Evolutionary conservation across 2,113 vertebrate species (phyloP).

Genomic region (Alethe diademata): DNA sequence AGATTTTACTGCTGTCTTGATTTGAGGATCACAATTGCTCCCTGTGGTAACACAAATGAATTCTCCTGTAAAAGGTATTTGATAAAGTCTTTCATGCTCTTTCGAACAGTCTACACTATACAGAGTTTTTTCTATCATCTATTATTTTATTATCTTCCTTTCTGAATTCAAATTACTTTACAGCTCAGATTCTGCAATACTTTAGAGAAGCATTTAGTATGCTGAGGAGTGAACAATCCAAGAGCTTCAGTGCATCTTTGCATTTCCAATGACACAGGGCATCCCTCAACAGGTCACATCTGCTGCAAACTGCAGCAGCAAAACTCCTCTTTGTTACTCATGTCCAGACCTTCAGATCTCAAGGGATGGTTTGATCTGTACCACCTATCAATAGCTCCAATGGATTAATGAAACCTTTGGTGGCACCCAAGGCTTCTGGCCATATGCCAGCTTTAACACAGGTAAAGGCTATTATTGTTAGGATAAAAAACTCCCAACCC

Average conservation of each 20-base stretch:
- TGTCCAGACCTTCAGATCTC: background rate
- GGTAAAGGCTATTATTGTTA: background rate
- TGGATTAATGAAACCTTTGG: background rate
- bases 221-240: background rate
- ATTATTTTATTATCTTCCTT: slow-evolving; percentile 63
- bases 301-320: background rate
- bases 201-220: slow-evolving; percentile 19
- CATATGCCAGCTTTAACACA: background rate
- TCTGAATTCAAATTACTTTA: slow-evolving; percentile 55
- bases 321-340: background rate
- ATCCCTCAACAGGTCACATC: slow-evolving; percentile 14
- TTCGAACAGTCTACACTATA: background rate
- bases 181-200: background rate
- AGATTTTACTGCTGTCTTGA: slow-evolving; percentile 19
- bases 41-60: slow-evolving; percentile 40
- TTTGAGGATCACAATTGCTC: slow-evolving; percentile 31
- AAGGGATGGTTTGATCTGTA: background rate
- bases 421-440: background rate
- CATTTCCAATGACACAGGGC: slow-evolving; percentile 19
- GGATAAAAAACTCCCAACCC: background rate
- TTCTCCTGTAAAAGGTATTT: slow-evolving; percentile 43
- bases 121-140: slow-evolving; percentile 5
- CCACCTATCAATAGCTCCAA: background rate
- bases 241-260: background rate
- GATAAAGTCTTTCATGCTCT: slow-evolving; percentile 55